Evolutionary conservation across 2,113 vertebrate species (phyloP).

Genomic region (Chlamydotis undulata): DNA sequence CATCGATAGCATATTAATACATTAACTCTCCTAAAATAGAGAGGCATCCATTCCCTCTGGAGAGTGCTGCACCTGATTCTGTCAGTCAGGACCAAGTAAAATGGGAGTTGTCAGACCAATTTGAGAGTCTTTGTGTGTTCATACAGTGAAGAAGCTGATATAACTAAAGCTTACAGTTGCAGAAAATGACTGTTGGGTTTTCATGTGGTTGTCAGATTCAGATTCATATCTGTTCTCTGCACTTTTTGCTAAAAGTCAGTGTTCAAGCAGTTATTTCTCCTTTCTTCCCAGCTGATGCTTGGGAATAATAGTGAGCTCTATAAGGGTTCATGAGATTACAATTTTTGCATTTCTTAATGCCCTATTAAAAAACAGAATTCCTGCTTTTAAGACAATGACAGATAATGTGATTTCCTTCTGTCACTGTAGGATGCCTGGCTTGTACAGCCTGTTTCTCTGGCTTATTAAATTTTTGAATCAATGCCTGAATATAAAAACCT

Average conservation of each 20-base stretch:
- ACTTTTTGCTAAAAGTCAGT: neutral
- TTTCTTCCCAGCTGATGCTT: neutral
- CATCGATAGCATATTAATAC: conserved; percentile 7
- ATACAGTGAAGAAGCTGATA: neutral
- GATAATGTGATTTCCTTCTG: neutral
- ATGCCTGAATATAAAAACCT: neutral
- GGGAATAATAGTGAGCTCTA: neutral
- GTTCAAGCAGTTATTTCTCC: neutral
- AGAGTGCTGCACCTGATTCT: conserved; percentile 53
- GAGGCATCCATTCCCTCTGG: conserved; percentile 8
- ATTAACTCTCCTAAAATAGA: conserved; percentile 52
- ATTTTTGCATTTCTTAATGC: neutral
- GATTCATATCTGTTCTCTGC: neutral
- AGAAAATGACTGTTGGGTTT: neutral
- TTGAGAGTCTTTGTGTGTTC: neutral
- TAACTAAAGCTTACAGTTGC: neutral
- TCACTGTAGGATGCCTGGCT: neutral
- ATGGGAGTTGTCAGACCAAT: conserved; percentile 4
- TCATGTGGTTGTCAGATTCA: neutral
- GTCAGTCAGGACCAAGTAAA: conserved; percentile 49
- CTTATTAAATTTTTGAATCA: neutral
- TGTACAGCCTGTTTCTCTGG: neutral
- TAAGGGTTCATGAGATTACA: neutral
- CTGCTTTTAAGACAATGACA: neutral
- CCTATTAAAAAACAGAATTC: neutral